These are phyloP conservation scores for Megalops cyprinoides DNA, from an alignment of 2,797 vertebrate genomes.

Conservation along the genomic window DNA sequence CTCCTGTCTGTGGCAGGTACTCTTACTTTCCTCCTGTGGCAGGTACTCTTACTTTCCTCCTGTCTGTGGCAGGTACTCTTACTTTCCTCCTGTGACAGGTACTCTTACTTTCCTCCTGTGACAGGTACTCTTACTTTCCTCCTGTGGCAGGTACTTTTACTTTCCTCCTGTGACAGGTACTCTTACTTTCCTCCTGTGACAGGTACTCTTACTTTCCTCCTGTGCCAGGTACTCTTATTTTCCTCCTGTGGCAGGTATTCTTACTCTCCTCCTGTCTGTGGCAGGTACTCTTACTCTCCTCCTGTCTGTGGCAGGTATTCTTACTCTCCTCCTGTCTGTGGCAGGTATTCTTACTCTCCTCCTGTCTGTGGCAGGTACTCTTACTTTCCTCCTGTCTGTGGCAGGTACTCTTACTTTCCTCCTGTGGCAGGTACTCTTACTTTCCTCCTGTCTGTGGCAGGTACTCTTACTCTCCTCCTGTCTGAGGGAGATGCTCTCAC, in stretches of 20 bases:
- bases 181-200: background rate
- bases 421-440: too few relatives aligned
- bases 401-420: too few relatives aligned
- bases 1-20: too few relatives aligned
- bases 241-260: background rate
- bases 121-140: background rate
- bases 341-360: background rate
- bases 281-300: background rate
- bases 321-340: constrained; percentile 24
- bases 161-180: background rate
- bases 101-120: too few relatives aligned
- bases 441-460: background rate
- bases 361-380: background rate
- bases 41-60: too few relatives aligned
- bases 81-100: too few relatives aligned
- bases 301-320: background rate
- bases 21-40: too few relatives aligned
- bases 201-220: background rate
- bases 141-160: background rate
- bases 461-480: background rate
- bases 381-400: too few relatives aligned
- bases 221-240: background rate
- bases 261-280: background rate
- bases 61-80: too few relatives aligned
- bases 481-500: background rate